Conservation (phyloP, 2,113 vertebrate genomes). For the Heteronetta atricapilla region DNA sequence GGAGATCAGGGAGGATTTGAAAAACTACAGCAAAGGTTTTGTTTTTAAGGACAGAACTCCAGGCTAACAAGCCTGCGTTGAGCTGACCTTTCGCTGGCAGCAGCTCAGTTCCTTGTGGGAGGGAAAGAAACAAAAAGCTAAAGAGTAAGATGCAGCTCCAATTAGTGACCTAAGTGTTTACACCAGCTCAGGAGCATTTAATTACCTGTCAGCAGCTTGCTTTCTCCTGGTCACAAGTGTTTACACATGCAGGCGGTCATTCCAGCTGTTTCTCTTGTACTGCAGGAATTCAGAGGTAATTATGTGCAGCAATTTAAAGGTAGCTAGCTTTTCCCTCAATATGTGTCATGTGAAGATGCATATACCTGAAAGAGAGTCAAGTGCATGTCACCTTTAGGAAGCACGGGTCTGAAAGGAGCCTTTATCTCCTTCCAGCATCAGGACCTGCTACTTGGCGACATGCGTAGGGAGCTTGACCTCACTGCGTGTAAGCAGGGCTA, state of each 20-base stretch:
- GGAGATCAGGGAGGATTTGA: neutral
- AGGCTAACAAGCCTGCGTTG: neutral
- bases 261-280: conserved; percentile 4
- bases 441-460: neutral
- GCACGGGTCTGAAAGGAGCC: neutral
- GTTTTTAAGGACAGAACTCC: neutral
- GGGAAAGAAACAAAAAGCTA: neutral
- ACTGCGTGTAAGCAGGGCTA: neutral
- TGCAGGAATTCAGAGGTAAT: neutral
- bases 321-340: neutral
- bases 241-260: neutral
- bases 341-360: neutral
- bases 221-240: neutral
- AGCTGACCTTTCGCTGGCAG: neutral
- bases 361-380: neutral
- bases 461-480: neutral
- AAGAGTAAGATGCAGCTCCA: neutral
- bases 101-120: neutral
- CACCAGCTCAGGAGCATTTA: neutral
- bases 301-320: neutral
- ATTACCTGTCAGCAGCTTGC: conserved; percentile 32
- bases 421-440: neutral
- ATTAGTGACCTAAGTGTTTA: conserved; percentile 3
- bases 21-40: neutral
- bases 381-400: neutral